These are phyloP conservation scores for Chelonoidis abingdonii DNA, from an alignment of 2,113 vertebrate species.

Conservation along the genomic window DNA sequence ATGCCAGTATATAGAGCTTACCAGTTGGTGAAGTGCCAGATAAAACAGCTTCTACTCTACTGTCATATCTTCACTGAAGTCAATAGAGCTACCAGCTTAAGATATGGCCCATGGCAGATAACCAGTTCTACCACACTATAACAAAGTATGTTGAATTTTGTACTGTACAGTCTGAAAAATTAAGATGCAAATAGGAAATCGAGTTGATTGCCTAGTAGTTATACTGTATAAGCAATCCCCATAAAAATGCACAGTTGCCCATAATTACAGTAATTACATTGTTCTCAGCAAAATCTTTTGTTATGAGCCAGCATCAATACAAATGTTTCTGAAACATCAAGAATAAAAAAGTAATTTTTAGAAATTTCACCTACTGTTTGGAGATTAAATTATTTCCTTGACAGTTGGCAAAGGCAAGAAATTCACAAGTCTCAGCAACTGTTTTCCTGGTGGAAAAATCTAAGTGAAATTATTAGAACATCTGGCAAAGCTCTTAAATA, in stretches of 20 bases:
- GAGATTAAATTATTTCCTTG: constrained; percentile 63
- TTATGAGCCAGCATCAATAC: not conserved
- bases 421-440: constrained; percentile 68
- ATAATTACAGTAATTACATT: constrained; percentile 20
- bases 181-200: not conserved
- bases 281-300: constrained; percentile 19
- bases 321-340: constrained; percentile 22
- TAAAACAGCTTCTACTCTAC: too few relatives aligned
- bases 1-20: too few relatives aligned
- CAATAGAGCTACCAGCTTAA: not conserved
- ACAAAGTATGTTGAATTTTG: not conserved
- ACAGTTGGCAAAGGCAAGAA: constrained; percentile 62
- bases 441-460: constrained; percentile 73
- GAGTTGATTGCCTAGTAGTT: not conserved
- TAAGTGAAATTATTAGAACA: constrained; percentile 74
- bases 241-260: not conserved
- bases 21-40: too few relatives aligned
- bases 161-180: not conserved
- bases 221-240: not conserved
- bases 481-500: constrained; percentile 74
- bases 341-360: not conserved
- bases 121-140: not conserved
- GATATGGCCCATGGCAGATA: not conserved
- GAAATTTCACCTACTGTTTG: constrained; percentile 46
- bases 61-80: fast-evolving